Base-by-base conservation (phyloP, 2,888 invertebrate species). In the Polia nebulosa region DNA sequence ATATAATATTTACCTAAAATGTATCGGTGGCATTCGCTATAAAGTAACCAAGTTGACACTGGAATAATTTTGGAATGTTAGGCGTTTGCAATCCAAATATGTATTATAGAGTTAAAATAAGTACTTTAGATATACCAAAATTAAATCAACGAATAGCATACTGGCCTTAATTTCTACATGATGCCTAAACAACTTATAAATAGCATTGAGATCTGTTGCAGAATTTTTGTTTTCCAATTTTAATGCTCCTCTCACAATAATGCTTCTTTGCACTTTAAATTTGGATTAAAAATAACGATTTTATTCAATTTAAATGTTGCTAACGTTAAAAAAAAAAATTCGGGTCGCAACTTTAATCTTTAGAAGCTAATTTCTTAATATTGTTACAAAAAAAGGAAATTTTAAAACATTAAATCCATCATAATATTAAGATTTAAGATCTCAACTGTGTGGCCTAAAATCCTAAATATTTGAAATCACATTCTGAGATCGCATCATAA, bases 401-500 rank as follows among this genome's bases (percentile, higher is more conserved):
- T n/a, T 71, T 44, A 55, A 51, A 67, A 52, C 5, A 60, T 62
- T 20, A 61, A 59, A 74, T 49, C 41, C 34, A 53, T 62, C 47
- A 64, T 70, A 74, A 70, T 78, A 34, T 41, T 53, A 51, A 60
- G 73, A 74, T 70, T 69, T 72, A 74, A 76, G 83, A 82, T 81
- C 83, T 86, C 81, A 83, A 85, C 62, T 58, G 59, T 79, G 71
- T 75, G 80, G 81, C 78, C 76, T 82, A 81, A 82, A 81, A 78
- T 77, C 62, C 78, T 84, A 87, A 88, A 84, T 82, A 80, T 83
- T 85, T 86, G 81, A 88, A 91, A 92, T 91, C 90, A 92, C 90
- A 91, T 88, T 89, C 90, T 93, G 95, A 95, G 95, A 94, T 95
- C 94, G 89, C 85, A 82, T 88, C 86, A 84, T 88, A 85, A 83